phyloP scores from a whole-genome alignment of 2,888 invertebrate species.

The Idaea dimidiata region DNA sequence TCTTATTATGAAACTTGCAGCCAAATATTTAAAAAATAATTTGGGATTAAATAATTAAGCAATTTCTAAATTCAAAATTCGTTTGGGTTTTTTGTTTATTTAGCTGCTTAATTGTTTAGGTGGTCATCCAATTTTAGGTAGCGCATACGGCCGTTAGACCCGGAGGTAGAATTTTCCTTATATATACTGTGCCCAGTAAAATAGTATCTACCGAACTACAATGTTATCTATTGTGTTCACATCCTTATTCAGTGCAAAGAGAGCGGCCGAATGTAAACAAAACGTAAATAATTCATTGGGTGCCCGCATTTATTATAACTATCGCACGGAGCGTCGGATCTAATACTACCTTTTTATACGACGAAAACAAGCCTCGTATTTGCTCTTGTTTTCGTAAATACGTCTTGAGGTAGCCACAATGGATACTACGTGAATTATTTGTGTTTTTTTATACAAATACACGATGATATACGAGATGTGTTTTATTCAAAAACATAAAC shows the following conservation, averaged over 20 bases:
- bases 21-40: no score
- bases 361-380: slow-evolving; percentile 1
- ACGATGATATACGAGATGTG: slow-evolving; percentile 6
- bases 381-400: slow-evolving; percentile 1
- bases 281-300: slow-evolving; percentile 51
- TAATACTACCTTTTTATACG: not conserved
- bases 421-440: not conserved
- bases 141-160: no score
- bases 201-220: not conserved
- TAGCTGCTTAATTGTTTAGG: no score
- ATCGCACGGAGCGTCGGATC: slow-evolving; percentile 18
- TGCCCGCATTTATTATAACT: slow-evolving; percentile 47
- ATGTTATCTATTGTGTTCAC: slow-evolving; percentile 2
- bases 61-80: no score
- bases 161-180: no score
- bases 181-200: not conserved
- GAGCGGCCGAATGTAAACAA: slow-evolving; percentile 25
- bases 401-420: not conserved
- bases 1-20: no score
- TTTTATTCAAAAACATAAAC: not conserved
- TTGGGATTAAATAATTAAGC: no score
- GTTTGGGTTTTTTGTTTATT: no score
- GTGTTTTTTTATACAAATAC: not conserved
- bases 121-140: no score
- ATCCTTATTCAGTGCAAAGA: slow-evolving; percentile 7